phyloP scores from a whole-genome alignment of 1,140 invertebrate species.

The Nebria ingens region DNA sequence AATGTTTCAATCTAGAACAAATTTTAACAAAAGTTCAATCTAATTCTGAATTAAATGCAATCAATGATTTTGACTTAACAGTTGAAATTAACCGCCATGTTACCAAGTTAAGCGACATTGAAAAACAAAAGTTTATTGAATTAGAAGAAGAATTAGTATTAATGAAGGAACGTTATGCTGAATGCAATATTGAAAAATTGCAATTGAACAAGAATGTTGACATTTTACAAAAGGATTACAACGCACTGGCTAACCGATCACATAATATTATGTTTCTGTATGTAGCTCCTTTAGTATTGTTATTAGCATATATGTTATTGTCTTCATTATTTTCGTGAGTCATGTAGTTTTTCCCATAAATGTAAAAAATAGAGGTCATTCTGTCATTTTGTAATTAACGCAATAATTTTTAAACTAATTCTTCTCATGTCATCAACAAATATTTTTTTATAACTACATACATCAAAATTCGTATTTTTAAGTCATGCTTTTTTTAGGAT shows the following conservation, averaged over 20 bases:
- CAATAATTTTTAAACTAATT: no score
- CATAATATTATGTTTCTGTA: slow-evolving; percentile 32
- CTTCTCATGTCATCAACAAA: no score
- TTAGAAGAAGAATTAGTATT: slow-evolving; percentile 40
- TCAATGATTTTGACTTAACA: neutral
- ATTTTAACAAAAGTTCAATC: slow-evolving; percentile 36
- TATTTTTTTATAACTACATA: no score
- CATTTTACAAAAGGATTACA: slow-evolving; percentile 25
- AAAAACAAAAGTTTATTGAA: slow-evolving; percentile 20
- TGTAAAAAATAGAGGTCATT: no score
- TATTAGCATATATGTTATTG: slow-evolving; percentile 30
- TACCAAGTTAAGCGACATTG: slow-evolving; percentile 12
- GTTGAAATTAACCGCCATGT: neutral
- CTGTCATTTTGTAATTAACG: no score
- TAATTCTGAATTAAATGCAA: neutral
- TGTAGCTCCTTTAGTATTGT: slow-evolving; percentile 29
- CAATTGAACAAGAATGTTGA: slow-evolving; percentile 34
- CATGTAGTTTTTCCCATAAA: no score
- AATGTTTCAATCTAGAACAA: slow-evolving; percentile 27
- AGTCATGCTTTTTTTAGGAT: no score
- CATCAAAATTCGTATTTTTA: no score
- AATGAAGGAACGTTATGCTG: slow-evolving; percentile 40
- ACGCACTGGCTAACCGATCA: slow-evolving; percentile 25
- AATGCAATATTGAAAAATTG: slow-evolving; percentile 36
- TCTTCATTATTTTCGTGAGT: slow-evolving; percentile 32